Base-by-base conservation (phyloP, 2,797 vertebrate genomes). In the Microcaecilia unicolor region DNA sequence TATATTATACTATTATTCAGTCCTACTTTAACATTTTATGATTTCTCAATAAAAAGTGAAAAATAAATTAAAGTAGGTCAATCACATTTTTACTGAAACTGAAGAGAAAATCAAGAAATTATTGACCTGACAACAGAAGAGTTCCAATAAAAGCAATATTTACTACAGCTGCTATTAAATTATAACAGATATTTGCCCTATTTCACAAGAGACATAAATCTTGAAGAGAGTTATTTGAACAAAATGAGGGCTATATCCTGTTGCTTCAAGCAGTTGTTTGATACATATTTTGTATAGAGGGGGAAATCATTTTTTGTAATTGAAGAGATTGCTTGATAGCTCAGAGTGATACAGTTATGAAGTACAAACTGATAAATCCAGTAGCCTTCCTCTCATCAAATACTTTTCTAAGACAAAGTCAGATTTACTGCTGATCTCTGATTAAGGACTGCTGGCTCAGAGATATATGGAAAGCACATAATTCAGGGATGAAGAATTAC, bases 31-130 rank as follows among this genome's bases (percentile, higher is more conserved):
- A n/a, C n/a, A n/a, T n/a, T n/a, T n/a, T n/a, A n/a, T n/a, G n/a
- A n/a, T n/a, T n/a, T n/a, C n/a, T n/a, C n/a, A n/a, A n/a, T n/a
- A n/a, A n/a, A n/a, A n/a, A n/a, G n/a, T n/a, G n/a, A n/a, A n/a
- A n/a, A n/a, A n/a, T 41, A 37, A 63, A 63, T 44, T 14, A 52
- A 51, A 63, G 52, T 69, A 69, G 44, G 22, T 66, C 56, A 55
- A 31, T 31, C 50, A 37, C 47, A 32, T 63, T 73, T 70, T 59
- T 4, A 12, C 33, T 65, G 30, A 49, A 55, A 62, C 35, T 61
- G 53, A 60, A 64, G 58, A 69, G 50, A 44, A 50, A 58, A 70
- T 59, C 47, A 67, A 48, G 41, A 65, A 34, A 35, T 51, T 60
- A 63, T 34, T 45, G 47, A 54, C 44, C 45, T 53, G 41, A 28